Base-by-base conservation (phyloP, 1,140 invertebrate species). In the Platyura marginata region DNA sequence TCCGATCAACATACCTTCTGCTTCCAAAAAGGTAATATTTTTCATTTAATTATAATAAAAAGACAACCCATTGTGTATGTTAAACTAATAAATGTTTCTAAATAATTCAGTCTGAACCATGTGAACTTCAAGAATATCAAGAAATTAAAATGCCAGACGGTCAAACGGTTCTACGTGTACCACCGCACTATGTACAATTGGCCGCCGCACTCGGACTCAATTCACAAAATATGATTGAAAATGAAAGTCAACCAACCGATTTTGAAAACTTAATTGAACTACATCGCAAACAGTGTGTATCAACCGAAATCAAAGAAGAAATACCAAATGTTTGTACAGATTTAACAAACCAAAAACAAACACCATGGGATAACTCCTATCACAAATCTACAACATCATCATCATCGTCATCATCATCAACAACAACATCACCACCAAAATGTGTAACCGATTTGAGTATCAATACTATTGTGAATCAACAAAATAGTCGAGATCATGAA, bases 111-210 rank as follows among this genome's bases (percentile, higher is more conserved):
- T n/a, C n/a, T 29, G 13, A 29, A 29, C 13, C 25, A 29, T 8
- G 13, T 29, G 13, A 29, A 29, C 25, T 29, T 8, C 25, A 6
- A 6, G 25, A 29, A 40, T 40, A 23, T 21, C 32, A 22, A 36
- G 23, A 23, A 35, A 23, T 36, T 3, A 43, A 43, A 23, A 16
- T 37, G 18, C 13, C 13, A n/a, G 42, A 38, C 34, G 29, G 6
- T 35, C 53, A 50, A 18, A 51, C 52, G 1, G 49, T 57, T 3
- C 47, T 59, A 4, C 53, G 59, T 29, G 37, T 57, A 16, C 55
- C 57, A 8, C 57, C 55, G 21, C 57, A 60, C 37, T 60, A 60
- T 41, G 53, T 57, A n/a, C 55, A 59, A 39, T 47, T 59, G 25
- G 57, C 57, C 11, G 55, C 55, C 1, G 57, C 57, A 2, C 43